Evolutionary conservation across 1,140 invertebrate genomes (phyloP).

Genomic region (Coptotermes formosanus): DNA sequence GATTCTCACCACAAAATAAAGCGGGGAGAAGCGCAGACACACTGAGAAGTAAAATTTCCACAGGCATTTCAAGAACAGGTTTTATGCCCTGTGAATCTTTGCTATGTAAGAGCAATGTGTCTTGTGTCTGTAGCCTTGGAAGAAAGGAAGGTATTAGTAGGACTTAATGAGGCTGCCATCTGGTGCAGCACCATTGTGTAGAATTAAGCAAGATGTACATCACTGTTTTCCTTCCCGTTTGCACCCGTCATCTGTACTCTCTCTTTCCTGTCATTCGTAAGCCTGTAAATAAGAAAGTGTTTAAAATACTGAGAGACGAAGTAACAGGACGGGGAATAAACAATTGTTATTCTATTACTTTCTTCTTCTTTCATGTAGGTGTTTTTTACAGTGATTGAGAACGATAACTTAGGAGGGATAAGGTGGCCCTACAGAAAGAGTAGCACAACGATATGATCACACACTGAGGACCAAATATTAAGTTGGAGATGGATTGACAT

Average conservation of each 20-base stretch:
- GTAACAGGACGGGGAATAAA: not conserved
- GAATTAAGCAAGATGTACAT: not conserved
- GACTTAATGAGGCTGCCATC: constrained; percentile 4
- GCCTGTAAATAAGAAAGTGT: constrained; percentile 9
- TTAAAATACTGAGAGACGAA: not conserved
- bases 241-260: not conserved
- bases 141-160: constrained; percentile 18
- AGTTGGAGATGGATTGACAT: too few species aligned
- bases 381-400: not conserved
- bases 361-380: not conserved
- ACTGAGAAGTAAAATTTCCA: not conserved
- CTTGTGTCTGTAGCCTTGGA: not conserved
- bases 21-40: not conserved
- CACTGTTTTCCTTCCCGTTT: not conserved
- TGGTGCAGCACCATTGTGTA: not conserved
- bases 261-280: not conserved
- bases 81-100: not conserved
- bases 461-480: too few species aligned
- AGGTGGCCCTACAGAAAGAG: too few species aligned
- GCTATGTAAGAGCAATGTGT: not conserved
- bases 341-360: not conserved
- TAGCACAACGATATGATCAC: too few species aligned
- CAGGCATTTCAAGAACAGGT: not conserved
- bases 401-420: not conserved
- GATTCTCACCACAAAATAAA: not conserved